phyloP scores from a whole-genome alignment of 2,797 vertebrate species.

The Thamnophis elegans region DNA sequence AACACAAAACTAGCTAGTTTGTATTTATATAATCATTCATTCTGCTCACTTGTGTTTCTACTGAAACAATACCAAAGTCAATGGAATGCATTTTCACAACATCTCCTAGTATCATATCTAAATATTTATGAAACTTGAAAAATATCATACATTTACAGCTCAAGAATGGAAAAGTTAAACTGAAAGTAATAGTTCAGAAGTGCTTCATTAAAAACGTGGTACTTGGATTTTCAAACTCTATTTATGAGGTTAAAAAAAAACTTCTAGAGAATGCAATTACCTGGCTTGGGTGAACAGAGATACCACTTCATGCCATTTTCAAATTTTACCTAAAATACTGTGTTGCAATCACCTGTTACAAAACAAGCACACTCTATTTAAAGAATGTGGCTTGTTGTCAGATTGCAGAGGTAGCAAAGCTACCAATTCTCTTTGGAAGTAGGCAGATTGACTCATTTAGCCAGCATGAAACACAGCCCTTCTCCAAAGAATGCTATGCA shows the following conservation, averaged over 20 bases:
- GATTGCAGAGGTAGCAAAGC: constrained; percentile 34
- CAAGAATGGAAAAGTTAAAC: constrained; percentile 28
- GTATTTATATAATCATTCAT: not conserved
- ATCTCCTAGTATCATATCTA: not conserved
- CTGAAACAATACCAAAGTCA: not conserved
- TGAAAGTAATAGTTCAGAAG: constrained; percentile 26
- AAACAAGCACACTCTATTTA: constrained; percentile 30
- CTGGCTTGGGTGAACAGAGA: not conserved
- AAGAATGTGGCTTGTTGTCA: constrained; percentile 28
- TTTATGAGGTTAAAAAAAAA: constrained; percentile 13
- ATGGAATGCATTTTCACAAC: not conserved
- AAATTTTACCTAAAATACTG: constrained; percentile 46
- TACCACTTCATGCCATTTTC: constrained; percentile 45
- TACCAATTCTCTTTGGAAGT: constrained; percentile 30
- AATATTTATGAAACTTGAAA: constrained; percentile 23
- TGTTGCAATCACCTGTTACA: constrained; percentile 36
- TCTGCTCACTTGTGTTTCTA: not conserved
- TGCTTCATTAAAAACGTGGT: constrained; percentile 10
- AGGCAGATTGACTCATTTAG: constrained; percentile 41
- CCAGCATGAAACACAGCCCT: constrained; percentile 45
- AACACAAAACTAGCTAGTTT: not conserved
- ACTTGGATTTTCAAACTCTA: constrained; percentile 31
- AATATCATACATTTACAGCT: constrained; percentile 3
- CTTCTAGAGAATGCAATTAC: constrained; percentile 29
- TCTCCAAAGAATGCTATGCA: constrained; percentile 15